Evolutionary conservation across 2,797 vertebrate genomes (phyloP), one percentile per base, ranked within the genome.

Genomic region (Paguma larvata): DNA sequence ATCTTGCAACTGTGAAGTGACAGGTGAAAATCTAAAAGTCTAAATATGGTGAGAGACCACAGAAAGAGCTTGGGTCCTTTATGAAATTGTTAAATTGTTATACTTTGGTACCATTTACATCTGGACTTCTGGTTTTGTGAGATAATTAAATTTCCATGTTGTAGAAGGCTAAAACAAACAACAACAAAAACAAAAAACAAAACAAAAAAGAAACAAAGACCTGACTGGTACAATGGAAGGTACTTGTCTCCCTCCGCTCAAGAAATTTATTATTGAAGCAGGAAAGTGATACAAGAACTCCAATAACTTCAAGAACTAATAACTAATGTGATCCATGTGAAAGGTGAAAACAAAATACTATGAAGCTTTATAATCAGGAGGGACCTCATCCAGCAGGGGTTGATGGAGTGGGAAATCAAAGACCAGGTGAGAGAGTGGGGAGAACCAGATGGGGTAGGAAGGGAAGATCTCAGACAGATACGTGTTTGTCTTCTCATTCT

Each of bases 251-350:
- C 62, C 67, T 95, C 72, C 62, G 87, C 89, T 96, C 44, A 34
- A 89, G 68, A 56, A 95, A 93, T 80, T 85, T 94, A 77, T 79
- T 89, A 80, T 27, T 89, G 80, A 94, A 86, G 94, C 63, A 56
- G 15, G 75, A 53, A 86, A 73, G 72, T 67, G 41, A 87, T 59
- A 72, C 3, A 67, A 91, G 27, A 68, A 75, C 21, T 38, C 51
- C 79, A 67, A 93, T 32, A 77, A 80, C 18, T 77, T 94, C 75
- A 91, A 70, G 51, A 75, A 92, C 59, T 62, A 93, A 73, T 59
- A 90, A 59, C 78, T 85, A 97, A 56, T 53, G 70, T 38, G 92
- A 93, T 18, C 68, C 48, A 65, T 32, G 27, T 79, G 63, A 89
- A 94, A 38, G 75, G 68, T 75, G 46, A 95, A 94, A 93, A 91